These are phyloP conservation scores for Strigamia transsilvanica DNA, from an alignment of 2,888 invertebrate species.

Conservation along the genomic window DNA sequence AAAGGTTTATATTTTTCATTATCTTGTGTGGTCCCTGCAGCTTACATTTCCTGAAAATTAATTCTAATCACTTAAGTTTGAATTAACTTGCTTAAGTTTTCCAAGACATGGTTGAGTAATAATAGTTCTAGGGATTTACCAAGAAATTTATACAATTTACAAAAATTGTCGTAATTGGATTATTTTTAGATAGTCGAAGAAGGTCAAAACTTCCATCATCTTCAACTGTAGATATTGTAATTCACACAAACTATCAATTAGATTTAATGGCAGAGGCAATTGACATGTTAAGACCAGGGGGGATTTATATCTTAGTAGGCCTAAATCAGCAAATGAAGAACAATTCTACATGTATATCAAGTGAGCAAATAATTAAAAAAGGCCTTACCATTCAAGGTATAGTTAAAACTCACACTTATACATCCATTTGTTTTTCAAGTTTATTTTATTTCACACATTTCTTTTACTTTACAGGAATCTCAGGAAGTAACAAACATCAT, in stretches of 20 bases:
- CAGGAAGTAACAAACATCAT: slow-evolving; percentile 55
- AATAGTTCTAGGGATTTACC: no score
- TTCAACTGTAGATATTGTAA: slow-evolving; percentile 56
- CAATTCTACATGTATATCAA: slow-evolving; percentile 53
- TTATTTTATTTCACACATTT: neutral
- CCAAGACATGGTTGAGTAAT: no score
- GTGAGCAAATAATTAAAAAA: slow-evolving; percentile 55
- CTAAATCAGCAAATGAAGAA: slow-evolving; percentile 51
- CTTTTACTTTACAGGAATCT: slow-evolving; percentile 55
- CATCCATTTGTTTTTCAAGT: neutral
- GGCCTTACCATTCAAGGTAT: slow-evolving; percentile 57
- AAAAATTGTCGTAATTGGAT: neutral
- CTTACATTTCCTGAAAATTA: neutral
- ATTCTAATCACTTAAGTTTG: neutral
- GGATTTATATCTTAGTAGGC: slow-evolving; percentile 56
- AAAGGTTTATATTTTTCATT: neutral
- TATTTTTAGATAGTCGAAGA: slow-evolving; percentile 39
- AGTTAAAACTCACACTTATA: neutral
- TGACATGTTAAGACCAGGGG: slow-evolving; percentile 56
- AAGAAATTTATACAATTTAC: no score
- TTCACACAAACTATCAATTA: slow-evolving; percentile 56
- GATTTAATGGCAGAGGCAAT: slow-evolving; percentile 56
- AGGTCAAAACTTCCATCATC: slow-evolving; percentile 21
- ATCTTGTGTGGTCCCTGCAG: neutral
- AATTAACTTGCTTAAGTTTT: no score